These are phyloP conservation scores for Apocrypta bakeri DNA, from an alignment of 1,140 invertebrate species.

Conservation along the genomic window DNA sequence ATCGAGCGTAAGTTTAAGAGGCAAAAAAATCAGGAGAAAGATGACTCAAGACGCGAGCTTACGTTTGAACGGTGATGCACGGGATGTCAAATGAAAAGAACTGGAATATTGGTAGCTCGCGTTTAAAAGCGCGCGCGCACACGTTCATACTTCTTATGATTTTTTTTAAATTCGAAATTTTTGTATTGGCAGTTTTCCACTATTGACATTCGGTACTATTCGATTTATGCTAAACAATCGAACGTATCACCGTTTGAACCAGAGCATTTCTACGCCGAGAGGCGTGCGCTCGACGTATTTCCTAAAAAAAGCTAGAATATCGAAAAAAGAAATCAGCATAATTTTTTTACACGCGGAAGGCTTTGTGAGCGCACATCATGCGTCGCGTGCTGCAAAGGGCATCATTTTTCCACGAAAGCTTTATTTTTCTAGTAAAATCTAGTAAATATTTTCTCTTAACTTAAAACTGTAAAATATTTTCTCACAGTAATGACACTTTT, in stretches of 20 bases:
- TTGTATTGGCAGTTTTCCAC: conserved; percentile 14
- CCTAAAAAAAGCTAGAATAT: no score
- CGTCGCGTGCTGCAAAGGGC: neutral
- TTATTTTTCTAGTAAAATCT: neutral
- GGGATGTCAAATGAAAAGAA: neutral
- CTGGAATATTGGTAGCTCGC: no score
- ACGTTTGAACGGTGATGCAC: conserved; percentile 38
- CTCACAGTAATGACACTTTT: neutral
- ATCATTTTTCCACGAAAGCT: conserved; percentile 22
- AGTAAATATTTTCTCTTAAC: neutral
- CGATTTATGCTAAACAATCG: neutral
- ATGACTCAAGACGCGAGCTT: neutral
- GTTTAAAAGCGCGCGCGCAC: no score
- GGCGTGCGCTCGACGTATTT: neutral
- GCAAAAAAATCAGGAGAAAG: neutral
- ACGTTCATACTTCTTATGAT: neutral
- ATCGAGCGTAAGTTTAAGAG: neutral
- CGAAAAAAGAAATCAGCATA: conserved; percentile 15
- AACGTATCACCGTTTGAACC: conserved; percentile 39
- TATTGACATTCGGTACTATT: conserved; percentile 14
- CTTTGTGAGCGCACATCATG: neutral
- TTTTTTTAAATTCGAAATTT: neutral
- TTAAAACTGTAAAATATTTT: neutral
- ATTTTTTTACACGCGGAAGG: neutral
- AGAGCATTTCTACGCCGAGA: conserved; percentile 8